phyloP scores from a whole-genome alignment of 2,113 vertebrate species.

The Lutjanus erythropterus region DNA sequence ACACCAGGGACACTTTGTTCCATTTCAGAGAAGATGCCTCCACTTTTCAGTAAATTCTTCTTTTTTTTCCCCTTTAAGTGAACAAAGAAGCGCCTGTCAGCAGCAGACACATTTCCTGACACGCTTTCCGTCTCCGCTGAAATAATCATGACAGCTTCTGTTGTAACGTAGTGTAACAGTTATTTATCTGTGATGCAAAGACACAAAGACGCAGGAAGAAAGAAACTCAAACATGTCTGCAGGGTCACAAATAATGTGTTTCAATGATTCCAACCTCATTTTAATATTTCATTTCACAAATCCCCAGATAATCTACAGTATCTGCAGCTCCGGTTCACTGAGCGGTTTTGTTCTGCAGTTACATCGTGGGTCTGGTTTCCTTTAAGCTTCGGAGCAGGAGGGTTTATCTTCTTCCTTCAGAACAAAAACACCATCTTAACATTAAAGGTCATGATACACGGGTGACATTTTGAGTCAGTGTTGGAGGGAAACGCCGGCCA shows the following conservation, averaged over 20 bases:
- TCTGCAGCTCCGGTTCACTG: neutral
- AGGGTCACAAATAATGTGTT: neutral
- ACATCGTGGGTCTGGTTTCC: neutral
- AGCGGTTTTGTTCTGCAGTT: neutral
- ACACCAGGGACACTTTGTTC: constrained; percentile 46
- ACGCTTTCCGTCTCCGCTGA: neutral
- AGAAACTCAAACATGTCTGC: neutral
- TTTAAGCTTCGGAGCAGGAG: constrained; percentile 2
- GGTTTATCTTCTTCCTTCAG: neutral
- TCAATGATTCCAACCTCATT: too few species aligned
- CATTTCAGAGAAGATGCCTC: neutral
- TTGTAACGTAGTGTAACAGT: constrained; percentile 4
- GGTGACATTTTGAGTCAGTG: constrained; percentile 38
- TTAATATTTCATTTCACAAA: neutral
- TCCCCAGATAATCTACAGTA: neutral
- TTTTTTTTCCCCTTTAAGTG: constrained; percentile 5
- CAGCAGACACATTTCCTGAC: neutral
- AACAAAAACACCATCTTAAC: neutral
- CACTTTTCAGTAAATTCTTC: constrained; percentile 12
- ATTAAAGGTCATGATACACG: constrained; percentile 28
- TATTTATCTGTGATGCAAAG: neutral
- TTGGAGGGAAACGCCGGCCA: neutral
- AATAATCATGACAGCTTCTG: constrained; percentile 22
- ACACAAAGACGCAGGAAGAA: constrained; percentile 2
- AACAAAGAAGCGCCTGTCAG: constrained; percentile 50